phyloP scores from a whole-genome alignment of 2,888 invertebrate species.

The Ochlodes sylvanus region DNA sequence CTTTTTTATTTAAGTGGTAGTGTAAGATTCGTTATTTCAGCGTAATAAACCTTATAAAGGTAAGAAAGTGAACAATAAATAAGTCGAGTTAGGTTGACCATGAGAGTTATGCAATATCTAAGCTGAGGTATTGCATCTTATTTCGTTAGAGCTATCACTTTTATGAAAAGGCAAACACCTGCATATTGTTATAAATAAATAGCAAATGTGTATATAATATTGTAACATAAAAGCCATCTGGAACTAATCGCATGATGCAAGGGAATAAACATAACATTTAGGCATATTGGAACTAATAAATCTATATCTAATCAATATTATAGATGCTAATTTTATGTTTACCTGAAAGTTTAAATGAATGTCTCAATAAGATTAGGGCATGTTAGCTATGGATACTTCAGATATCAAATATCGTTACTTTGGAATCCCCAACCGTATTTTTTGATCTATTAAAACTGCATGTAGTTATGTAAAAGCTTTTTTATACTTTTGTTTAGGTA shows the following conservation, averaged over 20 bases:
- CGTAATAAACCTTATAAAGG: too few species aligned
- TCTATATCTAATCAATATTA: conserved; percentile 12
- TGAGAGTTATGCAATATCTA: too few species aligned
- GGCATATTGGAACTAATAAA: not conserved
- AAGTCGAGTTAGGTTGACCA: too few species aligned
- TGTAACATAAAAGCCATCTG: not conserved
- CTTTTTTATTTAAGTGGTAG: too few species aligned
- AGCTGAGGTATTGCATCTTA: too few species aligned
- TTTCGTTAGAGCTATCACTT: too few species aligned
- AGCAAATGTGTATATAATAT: too few species aligned
- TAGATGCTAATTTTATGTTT: conserved; percentile 9
- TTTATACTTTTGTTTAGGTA: conserved; percentile 61
- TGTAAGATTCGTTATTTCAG: too few species aligned
- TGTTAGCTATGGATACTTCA: conserved; percentile 29
- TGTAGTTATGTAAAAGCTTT: conserved; percentile 52
- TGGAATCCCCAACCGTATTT: conserved; percentile 12
- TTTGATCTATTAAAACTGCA: conserved; percentile 49
- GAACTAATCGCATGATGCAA: not conserved
- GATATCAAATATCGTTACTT: conserved; percentile 14
- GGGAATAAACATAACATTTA: not conserved
- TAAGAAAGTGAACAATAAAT: too few species aligned
- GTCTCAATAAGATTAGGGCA: conserved; percentile 35
- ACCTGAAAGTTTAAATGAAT: conserved; percentile 39
- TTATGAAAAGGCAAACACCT: too few species aligned
- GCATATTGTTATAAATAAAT: too few species aligned